Evolutionary conservation across 37 sponge, comb jelly and placozoan genomes (phyloP), one percentile per base, ranked within the genome.

Genomic region (Halichondria panicea): DNA sequence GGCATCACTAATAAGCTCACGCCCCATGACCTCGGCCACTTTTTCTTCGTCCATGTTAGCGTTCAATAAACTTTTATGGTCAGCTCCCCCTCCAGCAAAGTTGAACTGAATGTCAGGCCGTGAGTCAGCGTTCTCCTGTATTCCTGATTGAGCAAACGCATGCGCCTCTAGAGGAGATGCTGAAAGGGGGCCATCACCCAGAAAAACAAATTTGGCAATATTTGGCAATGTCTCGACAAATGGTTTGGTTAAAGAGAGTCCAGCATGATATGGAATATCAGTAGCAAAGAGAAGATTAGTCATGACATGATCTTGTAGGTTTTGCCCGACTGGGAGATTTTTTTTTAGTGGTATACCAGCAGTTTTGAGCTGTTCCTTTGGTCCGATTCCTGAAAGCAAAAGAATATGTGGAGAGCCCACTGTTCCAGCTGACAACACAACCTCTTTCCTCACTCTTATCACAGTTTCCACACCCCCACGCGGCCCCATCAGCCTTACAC

Each of bases 241-340:
- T n/a, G n/a, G n/a, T n/a, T n/a, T n/a, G n/a, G n/a, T n/a, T n/a
- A n/a, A n/a, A n/a, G n/a, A n/a, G n/a, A n/a, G n/a, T n/a, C n/a
- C n/a, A n/a, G n/a, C n/a, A n/a, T n/a, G n/a, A n/a, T n/a, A n/a
- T n/a, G n/a, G n/a, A n/a, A n/a, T n/a, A n/a, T n/a, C n/a, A n/a
- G n/a, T n/a, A n/a, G n/a, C n/a, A n/a, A n/a, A n/a, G n/a, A n/a
- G n/a, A n/a, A n/a, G n/a, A n/a, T n/a, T n/a, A n/a, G n/a, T n/a
- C 77, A 84, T 76, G 30, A 88, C 25, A 43, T 92, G 93, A 56
- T 92, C 93, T 60, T 92, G 89, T n/a, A 92, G 75, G 69, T 92
- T 92, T 73, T 87, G 63, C 40, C 93, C 93, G 3, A 92, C 93
- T 0, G 92, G 93, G 28, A 93, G 46, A 35, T 93, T 89, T 45